Evolutionary conservation across 2,888 invertebrate genomes (phyloP).

Genomic region (Nomada goodeniana): DNA sequence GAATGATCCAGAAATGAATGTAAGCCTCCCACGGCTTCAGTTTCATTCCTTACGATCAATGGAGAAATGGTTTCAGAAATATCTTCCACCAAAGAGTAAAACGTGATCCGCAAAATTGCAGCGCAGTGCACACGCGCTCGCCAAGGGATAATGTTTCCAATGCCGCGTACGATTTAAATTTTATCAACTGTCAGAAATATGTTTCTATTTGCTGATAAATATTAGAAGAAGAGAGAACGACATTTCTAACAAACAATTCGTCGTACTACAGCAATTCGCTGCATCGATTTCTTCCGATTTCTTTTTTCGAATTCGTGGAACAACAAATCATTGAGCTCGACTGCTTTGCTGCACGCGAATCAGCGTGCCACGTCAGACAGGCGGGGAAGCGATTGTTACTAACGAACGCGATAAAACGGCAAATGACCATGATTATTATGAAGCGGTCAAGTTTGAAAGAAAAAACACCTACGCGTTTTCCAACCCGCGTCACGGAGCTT

Average conservation of each 20-base stretch:
- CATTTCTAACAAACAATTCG: no score
- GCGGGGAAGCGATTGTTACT: not conserved
- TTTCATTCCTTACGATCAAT: not conserved
- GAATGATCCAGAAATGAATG: slow-evolving; percentile 12
- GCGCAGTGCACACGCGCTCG: no score
- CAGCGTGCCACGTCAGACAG: not conserved
- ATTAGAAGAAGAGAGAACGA: no score
- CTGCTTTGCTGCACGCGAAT: no score
- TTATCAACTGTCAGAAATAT: no score
- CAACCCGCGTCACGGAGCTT: slow-evolving; percentile 9
- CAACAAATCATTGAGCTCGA: no score
- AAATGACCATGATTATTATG: slow-evolving; percentile 40
- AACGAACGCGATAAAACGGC: slow-evolving; percentile 25
- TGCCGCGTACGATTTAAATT: no score
- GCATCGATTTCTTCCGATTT: no score
- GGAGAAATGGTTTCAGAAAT: not conserved
- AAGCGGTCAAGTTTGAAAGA: not conserved
- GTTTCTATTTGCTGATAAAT: no score
- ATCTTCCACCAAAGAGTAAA: not conserved
- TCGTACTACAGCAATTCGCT: no score
- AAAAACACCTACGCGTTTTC: slow-evolving; percentile 19
- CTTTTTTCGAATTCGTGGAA: no score
- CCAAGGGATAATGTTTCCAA: no score
- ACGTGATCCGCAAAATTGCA: not conserved
- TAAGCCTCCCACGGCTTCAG: not conserved